Evolutionary conservation across 1,140 invertebrate genomes (phyloP), one percentile per base, ranked within the genome.

Genomic region (Pogonomyrmex californicus): DNA sequence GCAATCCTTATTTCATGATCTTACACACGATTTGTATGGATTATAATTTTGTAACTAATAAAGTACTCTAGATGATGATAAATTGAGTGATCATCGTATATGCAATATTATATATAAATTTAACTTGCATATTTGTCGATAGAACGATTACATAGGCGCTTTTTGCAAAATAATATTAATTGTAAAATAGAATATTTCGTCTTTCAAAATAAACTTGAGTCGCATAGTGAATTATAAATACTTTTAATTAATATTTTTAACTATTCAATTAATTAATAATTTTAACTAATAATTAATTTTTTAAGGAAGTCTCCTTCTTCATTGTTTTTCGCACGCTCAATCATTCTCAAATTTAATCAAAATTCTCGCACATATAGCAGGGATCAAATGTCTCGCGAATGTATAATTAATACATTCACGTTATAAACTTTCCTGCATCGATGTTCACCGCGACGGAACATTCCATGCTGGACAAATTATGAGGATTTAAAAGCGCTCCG

Each of bases 351-450:
- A 76, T 63, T 58, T n/a, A 85, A 71, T 12, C 23, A 82, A 58
- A n/a, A 77, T 44, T 6, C 38, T 41, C 73, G 58, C 17, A 10
- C 17, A 30, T 17, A 17, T 17, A 17, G 3, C 33, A 9, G 44
- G 14, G 51, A 14, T 33, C 56, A 5, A 23, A 38, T 23, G 23
- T 23, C 12, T 14, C n/a, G 2, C 23, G 30, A 86, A 81, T 81
- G 49, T 60, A 60, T 81, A 38, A 81, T 86, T 81, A 81, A 81
- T 86, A 81, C 44, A 49, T 90, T 87, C 75, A 65, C 83, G 51
- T 51, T 49, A 30, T 30, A 73, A 58, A 75, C 10, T 36, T 41
- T 0, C 38, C 60, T 9, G 49, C 82, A 54, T 41, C 47, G n/a
- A 4, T 41, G 62, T 87, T 38, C 23, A 47, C 30, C 41, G 41